A percentile compares a stretch with the other conserved stretches of the same genome.
phyloP scores from a whole-genome alignment of 2,888 invertebrate species.

The Azorinus chamasolen region DNA sequence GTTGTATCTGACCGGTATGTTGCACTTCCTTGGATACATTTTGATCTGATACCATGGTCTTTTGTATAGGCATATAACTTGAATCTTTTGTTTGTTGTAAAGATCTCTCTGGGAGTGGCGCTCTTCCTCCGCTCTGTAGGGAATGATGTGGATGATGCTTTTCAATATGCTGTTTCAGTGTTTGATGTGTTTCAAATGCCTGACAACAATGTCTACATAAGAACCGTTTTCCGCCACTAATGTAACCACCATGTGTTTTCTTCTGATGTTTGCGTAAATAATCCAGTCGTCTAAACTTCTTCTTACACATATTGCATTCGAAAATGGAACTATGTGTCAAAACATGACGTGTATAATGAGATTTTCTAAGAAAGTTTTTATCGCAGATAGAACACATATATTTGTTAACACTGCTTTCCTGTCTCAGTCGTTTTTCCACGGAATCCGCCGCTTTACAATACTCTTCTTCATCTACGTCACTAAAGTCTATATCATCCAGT shows the following conservation, averaged over 20 bases:
- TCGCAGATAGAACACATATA: conserved; percentile 39
- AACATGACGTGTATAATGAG: conserved; percentile 19
- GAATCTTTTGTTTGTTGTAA: too few relatives aligned
- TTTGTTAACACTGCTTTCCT: neutral
- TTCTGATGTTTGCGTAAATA: conserved; percentile 16
- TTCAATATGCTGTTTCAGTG: too few relatives aligned
- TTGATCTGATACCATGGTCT: neutral
- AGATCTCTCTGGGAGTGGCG: neutral
- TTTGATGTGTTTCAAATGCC: too few relatives aligned
- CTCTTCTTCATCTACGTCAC: conserved; percentile 17
- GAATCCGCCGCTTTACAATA: conserved; percentile 28
- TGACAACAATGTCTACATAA: too few relatives aligned
- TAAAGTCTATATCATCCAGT: conserved; percentile 3
- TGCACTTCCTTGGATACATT: neutral
- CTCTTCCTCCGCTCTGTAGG: too few relatives aligned
- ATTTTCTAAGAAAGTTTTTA: conserved; percentile 12
- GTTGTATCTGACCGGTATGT: too few relatives aligned
- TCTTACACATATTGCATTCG: conserved; percentile 21
- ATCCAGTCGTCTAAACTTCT: conserved; percentile 42
- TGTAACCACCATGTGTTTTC: conserved; percentile 9
- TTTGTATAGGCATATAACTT: neutral
- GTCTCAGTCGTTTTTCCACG: neutral
- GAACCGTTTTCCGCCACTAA: too few relatives aligned
- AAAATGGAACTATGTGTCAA: conserved; percentile 39
- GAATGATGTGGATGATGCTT: too few relatives aligned